Evolutionary conservation across 2,113 vertebrate genomes (phyloP).

Genomic region (Macrotis lagotis): DNA sequence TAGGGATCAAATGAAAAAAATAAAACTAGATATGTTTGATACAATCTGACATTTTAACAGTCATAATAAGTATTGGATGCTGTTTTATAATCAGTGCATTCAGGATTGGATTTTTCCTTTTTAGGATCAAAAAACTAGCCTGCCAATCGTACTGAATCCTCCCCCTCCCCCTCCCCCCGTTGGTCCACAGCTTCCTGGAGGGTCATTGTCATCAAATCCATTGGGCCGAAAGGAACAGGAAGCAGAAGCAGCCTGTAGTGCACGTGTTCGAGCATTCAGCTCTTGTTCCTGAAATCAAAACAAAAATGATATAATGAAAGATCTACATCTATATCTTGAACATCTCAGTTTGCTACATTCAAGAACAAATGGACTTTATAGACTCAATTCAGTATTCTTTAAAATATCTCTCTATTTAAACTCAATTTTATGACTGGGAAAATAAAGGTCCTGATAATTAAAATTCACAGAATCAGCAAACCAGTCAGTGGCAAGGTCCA

Average conservation of each 20-base stretch:
- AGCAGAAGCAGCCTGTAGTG: conserved; percentile 93
- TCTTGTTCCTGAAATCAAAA: conserved; percentile 93
- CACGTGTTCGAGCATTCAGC: conserved; percentile 94
- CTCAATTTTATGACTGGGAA: neutral
- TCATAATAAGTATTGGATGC: conserved; percentile 70
- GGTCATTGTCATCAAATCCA: conserved; percentile 97
- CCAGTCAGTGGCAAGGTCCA: neutral
- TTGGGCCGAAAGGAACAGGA: conserved; percentile 96
- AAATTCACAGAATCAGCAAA: neutral
- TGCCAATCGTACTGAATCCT: conserved; percentile 94
- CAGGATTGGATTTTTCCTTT: conserved; percentile 55
- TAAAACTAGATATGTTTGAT: conserved; percentile 73
- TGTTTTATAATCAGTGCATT: conserved; percentile 81
- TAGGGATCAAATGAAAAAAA: conserved; percentile 78
- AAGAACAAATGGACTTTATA: conserved; percentile 31
- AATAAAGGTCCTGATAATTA: neutral
- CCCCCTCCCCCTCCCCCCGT: conserved; percentile 93
- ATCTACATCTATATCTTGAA: conserved; percentile 5
- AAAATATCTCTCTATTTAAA: neutral
- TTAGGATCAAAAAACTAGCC: conserved; percentile 93
- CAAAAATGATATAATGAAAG: conserved; percentile 35
- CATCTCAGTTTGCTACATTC: conserved; percentile 8
- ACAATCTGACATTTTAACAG: conserved; percentile 80
- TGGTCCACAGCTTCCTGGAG: conserved; percentile 96
- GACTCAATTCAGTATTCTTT: neutral